These are phyloP conservation scores for Agrypnia vestita DNA, from an alignment of 1,140 invertebrate species.

Conservation along the genomic window DNA sequence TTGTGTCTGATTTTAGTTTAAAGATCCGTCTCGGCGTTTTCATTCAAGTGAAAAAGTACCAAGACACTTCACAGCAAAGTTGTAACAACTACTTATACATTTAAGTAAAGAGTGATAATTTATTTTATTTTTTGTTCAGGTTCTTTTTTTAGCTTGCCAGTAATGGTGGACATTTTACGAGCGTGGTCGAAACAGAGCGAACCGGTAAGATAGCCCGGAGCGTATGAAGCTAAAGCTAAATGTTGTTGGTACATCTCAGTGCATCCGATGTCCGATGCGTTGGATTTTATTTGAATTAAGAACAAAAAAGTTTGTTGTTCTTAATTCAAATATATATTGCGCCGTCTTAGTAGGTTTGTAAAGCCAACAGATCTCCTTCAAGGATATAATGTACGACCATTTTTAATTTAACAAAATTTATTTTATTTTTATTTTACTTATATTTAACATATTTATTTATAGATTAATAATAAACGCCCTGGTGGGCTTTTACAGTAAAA, in stretches of 20 bases:
- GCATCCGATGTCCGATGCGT: conserved; percentile 41
- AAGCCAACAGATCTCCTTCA: neutral
- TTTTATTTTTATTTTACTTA: too few relatives aligned
- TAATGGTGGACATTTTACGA: neutral
- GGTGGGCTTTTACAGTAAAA: too few relatives aligned
- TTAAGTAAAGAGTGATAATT: too few relatives aligned
- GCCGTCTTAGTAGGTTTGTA: neutral
- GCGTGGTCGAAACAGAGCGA: conserved; percentile 4
- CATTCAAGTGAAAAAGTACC: neutral
- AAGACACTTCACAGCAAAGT: neutral
- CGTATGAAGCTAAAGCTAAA: conserved; percentile 26
- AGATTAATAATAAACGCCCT: too few relatives aligned
- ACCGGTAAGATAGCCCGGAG: conserved; percentile 34
- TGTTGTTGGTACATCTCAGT: conserved; percentile 27
- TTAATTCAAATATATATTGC: conserved; percentile 29
- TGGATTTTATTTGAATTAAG: conserved; percentile 38
- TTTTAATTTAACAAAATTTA: neutral
- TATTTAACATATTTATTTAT: too few relatives aligned
- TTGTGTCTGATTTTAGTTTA: neutral
- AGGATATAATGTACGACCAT: too few relatives aligned
- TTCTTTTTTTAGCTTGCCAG: neutral
- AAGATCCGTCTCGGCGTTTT: neutral
- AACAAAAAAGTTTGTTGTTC: conserved; percentile 13
- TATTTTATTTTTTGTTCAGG: neutral
- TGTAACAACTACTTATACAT: too few relatives aligned